Base-by-base conservation (phyloP, 2,888 invertebrate species). In the Himalopsyche anomala region DNA sequence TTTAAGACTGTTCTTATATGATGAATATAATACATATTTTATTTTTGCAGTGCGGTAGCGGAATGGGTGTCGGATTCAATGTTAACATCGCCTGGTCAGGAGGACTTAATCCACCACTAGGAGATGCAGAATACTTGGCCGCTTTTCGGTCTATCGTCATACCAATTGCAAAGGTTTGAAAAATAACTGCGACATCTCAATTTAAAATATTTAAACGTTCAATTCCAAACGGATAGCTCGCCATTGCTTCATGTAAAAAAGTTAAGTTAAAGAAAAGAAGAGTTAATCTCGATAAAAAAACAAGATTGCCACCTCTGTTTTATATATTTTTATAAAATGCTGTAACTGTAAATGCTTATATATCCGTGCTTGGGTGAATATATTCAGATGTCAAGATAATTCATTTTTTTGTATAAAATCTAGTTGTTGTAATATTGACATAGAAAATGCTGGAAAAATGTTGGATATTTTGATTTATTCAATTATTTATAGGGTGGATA, bases 51-150 rank as follows among this genome's bases (percentile, higher is more conserved):
- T 97, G 98, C 92, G 99, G 99, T 87, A 94, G 95, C 12, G 98
- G 97, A 88, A 94, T 96, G 88, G 99, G 98, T 3, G 92, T 96
- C 88, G 99, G 99, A 84, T 98, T 95, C 94, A 99, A 98, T 91
- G 97, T 99, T 79, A 99, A 99, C 93, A 95, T 99, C 87, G 97
- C 99, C 9, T 99, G 99, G 97, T 96, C 97, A 79, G 98, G 98
- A 45, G 97, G 97, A 17, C 92, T 98, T 87, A 95, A 94, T 91
- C 98, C 98, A 81, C 97, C 99, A 19, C 96, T 99, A 92, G 98
- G 97, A 9, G 99, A 99, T 93, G 98, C 99, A 56, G 98, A 98
- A 93, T 99, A 99, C 92, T 94, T 99, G 90, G 98, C 99, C 88
- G 99, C 99, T 90, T 99, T 99, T 93, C 95, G 99, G 90, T 95